Evolutionary conservation across 2,797 vertebrate species (phyloP), one percentile per base, ranked within the genome.

Genomic region (Melopsittacus undulatus): DNA sequence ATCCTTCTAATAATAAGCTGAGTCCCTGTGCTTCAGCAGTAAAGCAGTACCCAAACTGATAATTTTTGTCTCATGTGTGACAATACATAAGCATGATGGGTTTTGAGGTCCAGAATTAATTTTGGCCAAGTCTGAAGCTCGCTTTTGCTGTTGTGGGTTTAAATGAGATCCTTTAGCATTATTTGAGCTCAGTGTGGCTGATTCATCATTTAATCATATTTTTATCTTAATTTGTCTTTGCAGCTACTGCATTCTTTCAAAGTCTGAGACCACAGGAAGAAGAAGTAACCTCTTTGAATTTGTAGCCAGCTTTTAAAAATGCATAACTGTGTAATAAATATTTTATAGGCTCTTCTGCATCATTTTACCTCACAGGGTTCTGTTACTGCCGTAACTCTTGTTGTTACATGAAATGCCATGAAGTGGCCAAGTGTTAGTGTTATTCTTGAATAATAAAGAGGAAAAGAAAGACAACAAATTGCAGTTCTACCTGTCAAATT

Each of bases 241-340:
- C 83, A 97, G 96, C 90, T 92, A 95, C 94, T 97, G 92, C 87
- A 97, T 97, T 95, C 93, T 96, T 96, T 97, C 96, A 97, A 97
- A 98, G 97, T 92, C 88, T 67, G 79, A 94, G 94, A 96, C 97
- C 83, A 97, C 91, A 91, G 96, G 96, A 98, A 97, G 95, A 98
- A 97, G 91, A 87, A 97, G 77, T 72, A 97, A 96, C 78, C 89
- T 86, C 96, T 98, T 97, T 98, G 98, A 98, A 97, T 98, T 97
- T 96, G 96, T 96, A 83, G 90, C 96, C 92, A 74, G 96, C 96
- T 98, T 97, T 98, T 98, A 97, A 98, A 98, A 98, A 98, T 98
- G 98, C 97, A 98, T 98, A 98, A 98, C 95, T 85, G 83, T 32
- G 64, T 94, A 94, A 97, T 98, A 97, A 98, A 98, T 98, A 97